A percentile compares a stretch with the other conserved stretches of the same genome.
Conservation (phyloP, 2,797 vertebrate species). For the Sebastes aleutianus region DNA sequence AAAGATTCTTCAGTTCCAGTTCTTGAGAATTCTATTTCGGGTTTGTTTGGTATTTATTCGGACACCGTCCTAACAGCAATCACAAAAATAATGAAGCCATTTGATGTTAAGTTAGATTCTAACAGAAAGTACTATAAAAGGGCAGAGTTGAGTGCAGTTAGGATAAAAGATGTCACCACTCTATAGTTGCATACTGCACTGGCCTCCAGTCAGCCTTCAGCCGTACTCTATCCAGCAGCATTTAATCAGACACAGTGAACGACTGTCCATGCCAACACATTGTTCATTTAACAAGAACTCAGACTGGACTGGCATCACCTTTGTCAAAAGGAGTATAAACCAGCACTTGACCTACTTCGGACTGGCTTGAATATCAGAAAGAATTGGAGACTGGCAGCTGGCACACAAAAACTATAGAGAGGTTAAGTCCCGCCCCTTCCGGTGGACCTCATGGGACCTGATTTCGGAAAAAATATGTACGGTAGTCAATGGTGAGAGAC, state of each 20-base stretch:
- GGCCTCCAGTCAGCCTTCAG: too few species aligned
- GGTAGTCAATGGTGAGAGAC: too few species aligned
- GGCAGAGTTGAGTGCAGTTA: neutral
- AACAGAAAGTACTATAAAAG: neutral
- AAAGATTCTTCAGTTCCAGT: neutral
- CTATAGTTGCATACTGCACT: too few species aligned
- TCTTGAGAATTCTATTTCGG: neutral
- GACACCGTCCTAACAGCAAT: neutral
- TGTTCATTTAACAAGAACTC: slow-evolving; percentile 8
- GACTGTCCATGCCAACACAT: neutral
- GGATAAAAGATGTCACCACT: too few species aligned
- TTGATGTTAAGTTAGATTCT: neutral
- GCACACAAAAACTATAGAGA: neutral
- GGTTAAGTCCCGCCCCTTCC: too few species aligned
- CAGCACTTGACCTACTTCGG: slow-evolving; percentile 11
- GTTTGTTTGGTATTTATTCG: neutral
- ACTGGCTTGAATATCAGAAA: slow-evolving; percentile 27
- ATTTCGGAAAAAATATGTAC: neutral
- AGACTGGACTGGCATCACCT: slow-evolving; percentile 6
- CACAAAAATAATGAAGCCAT: neutral
- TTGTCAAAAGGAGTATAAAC: slow-evolving; percentile 1
- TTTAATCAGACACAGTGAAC: neutral
- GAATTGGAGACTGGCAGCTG: slow-evolving; percentile 18
- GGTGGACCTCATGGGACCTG: neutral
- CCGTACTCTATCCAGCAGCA: neutral